Base-by-base conservation (phyloP, 2,113 vertebrate species). In the Oreocharis arfaki region DNA sequence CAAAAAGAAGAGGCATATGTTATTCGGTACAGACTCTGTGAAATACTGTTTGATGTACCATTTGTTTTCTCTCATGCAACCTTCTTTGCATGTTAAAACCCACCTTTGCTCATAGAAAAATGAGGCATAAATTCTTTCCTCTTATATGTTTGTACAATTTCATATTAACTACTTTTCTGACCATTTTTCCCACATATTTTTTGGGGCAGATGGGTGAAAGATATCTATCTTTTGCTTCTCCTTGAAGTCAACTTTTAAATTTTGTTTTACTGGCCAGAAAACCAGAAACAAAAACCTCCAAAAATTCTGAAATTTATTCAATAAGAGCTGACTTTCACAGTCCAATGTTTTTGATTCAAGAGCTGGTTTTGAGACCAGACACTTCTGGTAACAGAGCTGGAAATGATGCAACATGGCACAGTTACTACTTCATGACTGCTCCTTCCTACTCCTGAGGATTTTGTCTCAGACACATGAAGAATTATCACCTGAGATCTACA, bases 71-170 rank as follows among this genome's bases (percentile, higher is more conserved):
- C 9, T 83, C 28, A 42, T 67, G 7, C 27, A 92, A n/a, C 4
- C 1, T 59, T 69, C 60, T 87, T 87, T 15, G 1, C 65, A 76
- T 85, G n/a, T 84, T 95, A 67, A 94, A 94, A 75, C 35, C 37
- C 57, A 44, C n/a, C 41, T 93, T 93, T 64, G 35, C 21, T 69
- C 41, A 50, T 41, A 69, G 37, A 84, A 94, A 83, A 95, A 90
- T 21, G 3, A 52, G 63, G 39, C 16, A 76, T 55, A 68, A 87
- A 78, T 85, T 77, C 50, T 69, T 61, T 79, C 12, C 3, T 19
- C 9, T 87, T 53, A 24, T 0, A 1, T 96, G 68, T 89, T 94
- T 92, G 71, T 86, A 52, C 46, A 92, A 76, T 86, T 95, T 41
- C 5, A 61, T 88, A 81, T 82, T 85, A 71, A 86, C 59, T 64